These are phyloP conservation scores for Pangasius mekongensis DNA, from an alignment of 2,797 vertebrate species.

Conservation along the genomic window DNA sequence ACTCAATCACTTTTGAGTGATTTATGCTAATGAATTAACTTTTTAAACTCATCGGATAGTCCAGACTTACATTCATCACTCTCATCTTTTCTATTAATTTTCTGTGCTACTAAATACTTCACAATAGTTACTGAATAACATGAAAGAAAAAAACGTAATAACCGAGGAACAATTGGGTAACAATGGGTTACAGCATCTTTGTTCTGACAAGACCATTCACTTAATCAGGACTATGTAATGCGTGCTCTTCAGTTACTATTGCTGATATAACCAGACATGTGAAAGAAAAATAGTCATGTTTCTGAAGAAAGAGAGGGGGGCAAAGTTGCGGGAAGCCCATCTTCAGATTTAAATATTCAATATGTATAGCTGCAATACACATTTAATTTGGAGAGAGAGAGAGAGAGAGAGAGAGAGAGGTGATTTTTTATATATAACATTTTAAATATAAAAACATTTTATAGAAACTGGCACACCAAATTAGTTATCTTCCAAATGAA, in stretches of 20 bases:
- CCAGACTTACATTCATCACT: neutral
- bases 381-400: neutral
- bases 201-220: neutral
- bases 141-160: neutral
- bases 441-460: neutral
- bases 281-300: constrained; percentile 14
- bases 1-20: neutral
- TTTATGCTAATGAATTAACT: neutral
- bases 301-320: neutral
- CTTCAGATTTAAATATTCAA: neutral
- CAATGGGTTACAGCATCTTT: neutral
- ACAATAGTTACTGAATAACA: neutral
- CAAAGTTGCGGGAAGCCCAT: neutral
- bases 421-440: neutral
- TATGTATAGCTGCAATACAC: neutral
- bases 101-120: neutral
- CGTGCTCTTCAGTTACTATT: neutral
- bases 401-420: neutral
- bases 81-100: neutral
- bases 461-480: neutral
- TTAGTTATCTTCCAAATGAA: neutral
- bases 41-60: neutral
- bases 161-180: neutral
- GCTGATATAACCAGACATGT: neutral
- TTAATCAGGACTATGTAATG: neutral